Conservation (phyloP, 2,797 vertebrate species). For the Botia almorhae region DNA sequence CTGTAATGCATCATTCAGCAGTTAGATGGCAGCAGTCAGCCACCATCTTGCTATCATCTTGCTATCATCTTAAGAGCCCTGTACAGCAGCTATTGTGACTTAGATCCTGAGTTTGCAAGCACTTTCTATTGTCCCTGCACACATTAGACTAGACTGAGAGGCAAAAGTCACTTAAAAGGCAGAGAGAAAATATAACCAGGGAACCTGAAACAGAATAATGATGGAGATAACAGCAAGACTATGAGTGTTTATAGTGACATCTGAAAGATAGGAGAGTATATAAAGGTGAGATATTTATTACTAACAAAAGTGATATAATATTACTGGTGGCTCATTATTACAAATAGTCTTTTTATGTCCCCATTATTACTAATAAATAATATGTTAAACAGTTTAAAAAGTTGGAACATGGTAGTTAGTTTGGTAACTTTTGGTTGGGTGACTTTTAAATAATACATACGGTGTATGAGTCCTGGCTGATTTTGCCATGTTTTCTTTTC, state of each 20-base stretch:
- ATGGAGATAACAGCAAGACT: neutral
- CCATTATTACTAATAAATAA: neutral
- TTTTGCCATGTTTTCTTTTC: too few relatives aligned
- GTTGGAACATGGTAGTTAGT: neutral
- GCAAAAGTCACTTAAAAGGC: neutral
- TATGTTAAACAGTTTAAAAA: neutral
- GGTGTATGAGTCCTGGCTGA: neutral
- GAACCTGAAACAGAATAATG: neutral
- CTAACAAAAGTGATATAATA: neutral
- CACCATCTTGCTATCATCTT: conserved; percentile 52
- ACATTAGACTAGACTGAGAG: conserved; percentile 47
- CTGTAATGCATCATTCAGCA: conserved; percentile 23
- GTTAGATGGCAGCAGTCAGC: conserved; percentile 97
- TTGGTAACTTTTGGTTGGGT: neutral
- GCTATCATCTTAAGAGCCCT: conserved; percentile 38
- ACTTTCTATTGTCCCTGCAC: conserved; percentile 58
- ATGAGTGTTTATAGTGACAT: conserved; percentile 1
- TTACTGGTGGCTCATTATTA: neutral
- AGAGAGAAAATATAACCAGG: neutral
- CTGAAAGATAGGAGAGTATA: conserved; percentile 1
- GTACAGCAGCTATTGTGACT: conserved; percentile 56
- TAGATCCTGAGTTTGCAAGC: conserved; percentile 62
- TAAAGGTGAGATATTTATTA: conserved; percentile 37
- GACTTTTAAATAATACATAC: neutral
- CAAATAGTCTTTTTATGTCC: neutral